A percentile compares a stretch with the other conserved stretches of the same genome.
Evolutionary conservation across 1,140 invertebrate species (phyloP).

Genomic region (Formica selysi): DNA sequence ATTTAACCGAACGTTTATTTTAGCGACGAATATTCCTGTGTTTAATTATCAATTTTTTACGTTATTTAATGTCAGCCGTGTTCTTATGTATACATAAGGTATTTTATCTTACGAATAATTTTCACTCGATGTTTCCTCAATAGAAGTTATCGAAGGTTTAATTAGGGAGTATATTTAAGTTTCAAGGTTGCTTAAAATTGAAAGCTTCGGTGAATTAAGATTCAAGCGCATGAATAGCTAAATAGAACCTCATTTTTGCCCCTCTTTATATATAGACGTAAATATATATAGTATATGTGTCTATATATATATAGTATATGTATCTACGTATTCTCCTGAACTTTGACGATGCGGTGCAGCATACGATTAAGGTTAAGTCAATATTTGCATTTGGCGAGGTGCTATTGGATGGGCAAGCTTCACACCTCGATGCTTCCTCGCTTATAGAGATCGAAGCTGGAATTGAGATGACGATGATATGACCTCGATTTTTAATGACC

Average conservation of each 20-base stretch:
- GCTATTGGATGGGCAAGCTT: constrained; percentile 41
- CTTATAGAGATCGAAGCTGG: constrained; percentile 52
- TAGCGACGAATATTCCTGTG: neutral
- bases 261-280: neutral
- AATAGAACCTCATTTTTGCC: constrained; percentile 22
- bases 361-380: constrained; percentile 76
- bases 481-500: constrained; percentile 49
- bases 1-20: constrained; percentile 1
- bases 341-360: neutral
- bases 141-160: constrained; percentile 23
- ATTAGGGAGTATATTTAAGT: constrained; percentile 51
- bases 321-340: constrained; percentile 40
- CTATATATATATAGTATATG: neutral
- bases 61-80: neutral
- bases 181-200: constrained; percentile 25
- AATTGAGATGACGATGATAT: constrained; percentile 63
- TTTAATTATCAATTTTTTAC: constrained; percentile 21
- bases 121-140: constrained; percentile 1
- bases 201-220: constrained; percentile 37
- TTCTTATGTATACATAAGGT: neutral
- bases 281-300: neutral
- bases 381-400: constrained; percentile 73
- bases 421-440: neutral
- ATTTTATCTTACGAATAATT: constrained; percentile 8
- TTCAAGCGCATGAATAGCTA: constrained; percentile 26